These are phyloP conservation scores for Terrapene triunguis DNA, from an alignment of 2,113 vertebrate genomes.

Conservation along the genomic window DNA sequence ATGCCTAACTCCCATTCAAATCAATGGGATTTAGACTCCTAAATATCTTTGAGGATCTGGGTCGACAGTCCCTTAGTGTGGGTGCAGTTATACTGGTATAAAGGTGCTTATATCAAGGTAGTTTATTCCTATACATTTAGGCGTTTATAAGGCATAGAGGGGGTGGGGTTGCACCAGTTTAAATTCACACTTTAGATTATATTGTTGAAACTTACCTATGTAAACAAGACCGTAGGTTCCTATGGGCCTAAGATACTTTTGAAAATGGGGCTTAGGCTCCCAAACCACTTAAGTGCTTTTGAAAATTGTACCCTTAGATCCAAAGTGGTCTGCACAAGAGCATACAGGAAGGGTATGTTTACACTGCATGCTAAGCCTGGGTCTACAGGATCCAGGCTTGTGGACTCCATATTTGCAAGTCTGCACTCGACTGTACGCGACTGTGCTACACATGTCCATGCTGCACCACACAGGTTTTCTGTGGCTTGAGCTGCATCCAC, in stretches of 20 bases:
- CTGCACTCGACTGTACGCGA: no score
- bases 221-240: neutral
- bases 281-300: neutral
- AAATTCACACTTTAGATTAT: neutral
- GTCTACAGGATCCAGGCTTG: neutral
- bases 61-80: no score
- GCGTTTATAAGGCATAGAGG: neutral
- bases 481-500: neutral
- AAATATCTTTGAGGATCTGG: no score
- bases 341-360: neutral
- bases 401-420: neutral
- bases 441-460: neutral
- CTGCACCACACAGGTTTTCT: neutral
- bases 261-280: neutral
- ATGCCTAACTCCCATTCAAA: no score
- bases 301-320: neutral
- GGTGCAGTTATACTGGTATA: neutral
- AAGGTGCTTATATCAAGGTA: neutral
- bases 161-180: neutral
- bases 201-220: neutral
- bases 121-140: neutral
- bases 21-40: no score
- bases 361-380: neutral
- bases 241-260: neutral
- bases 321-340: neutral